phyloP scores from a whole-genome alignment of 37 sponge, comb jelly and placozoan genomes.

The Spongilla lacustris region DNA sequence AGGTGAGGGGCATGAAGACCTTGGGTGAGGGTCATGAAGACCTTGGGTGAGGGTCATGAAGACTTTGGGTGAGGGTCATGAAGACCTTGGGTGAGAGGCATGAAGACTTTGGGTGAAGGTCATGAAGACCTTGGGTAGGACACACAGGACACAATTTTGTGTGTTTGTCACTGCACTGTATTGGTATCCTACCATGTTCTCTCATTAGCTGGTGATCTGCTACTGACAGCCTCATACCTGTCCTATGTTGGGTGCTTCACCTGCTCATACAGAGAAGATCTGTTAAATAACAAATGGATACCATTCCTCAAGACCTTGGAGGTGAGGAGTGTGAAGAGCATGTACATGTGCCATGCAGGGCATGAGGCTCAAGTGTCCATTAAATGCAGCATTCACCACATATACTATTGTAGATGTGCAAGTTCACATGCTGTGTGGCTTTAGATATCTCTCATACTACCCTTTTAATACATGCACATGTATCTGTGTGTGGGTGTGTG shows the following conservation, averaged over 20 bases:
- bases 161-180: no score
- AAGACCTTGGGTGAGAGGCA: no score
- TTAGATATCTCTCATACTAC: no score
- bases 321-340: conserved; percentile 17
- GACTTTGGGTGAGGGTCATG: no score
- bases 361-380: background rate
- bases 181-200: background rate
- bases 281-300: conserved; percentile 80
- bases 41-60: no score
- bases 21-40: no score
- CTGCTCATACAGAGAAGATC: conserved; percentile 73
- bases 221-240: conserved; percentile 90
- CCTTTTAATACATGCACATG: background rate
- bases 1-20: background rate
- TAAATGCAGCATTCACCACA: background rate
- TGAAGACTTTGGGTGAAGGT: no score
- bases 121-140: no score
- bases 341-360: background rate
- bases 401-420: background rate
- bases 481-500: background rate
- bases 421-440: no score
- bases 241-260: conserved; percentile 98
- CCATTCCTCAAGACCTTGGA: conserved; percentile 76
- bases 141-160: no score
- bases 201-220: conserved; percentile 87